Base-by-base conservation (phyloP, 92 coral and sea anemone genomes). In the Parazoanthus swiftii region DNA sequence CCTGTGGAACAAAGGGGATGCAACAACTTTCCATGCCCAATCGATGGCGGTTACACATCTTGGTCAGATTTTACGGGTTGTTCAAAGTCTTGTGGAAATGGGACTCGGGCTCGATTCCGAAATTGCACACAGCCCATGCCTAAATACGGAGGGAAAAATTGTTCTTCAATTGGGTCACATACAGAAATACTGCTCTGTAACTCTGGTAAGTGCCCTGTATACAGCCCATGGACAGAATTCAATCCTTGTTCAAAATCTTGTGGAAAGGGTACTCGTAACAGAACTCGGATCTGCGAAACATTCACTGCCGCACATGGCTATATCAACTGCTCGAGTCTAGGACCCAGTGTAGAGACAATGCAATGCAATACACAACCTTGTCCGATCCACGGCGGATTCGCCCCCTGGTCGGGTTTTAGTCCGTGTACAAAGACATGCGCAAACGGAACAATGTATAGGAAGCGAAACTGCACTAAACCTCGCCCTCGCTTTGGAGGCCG, bases 351-450 rank as follows among this genome's bases (percentile, higher is more conserved):
- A 21, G 92, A 90, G 20, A 86, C 35, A 56, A 54, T 50, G 83
- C 56, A 56, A 18, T 94, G 99, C 82, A 92, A 91, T 84, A 43
- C 59, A 10, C 79, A 84, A 4, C 66, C 77, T 13, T 96, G 98
- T 85, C 98, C 96, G 50, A 88, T 93, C 16, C 89, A 96, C 85
- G 99, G 97, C 9, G 93, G 91, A 3, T 97, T 92, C 66, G 63
- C 98, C 0, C 59, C 85, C 5, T 97, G 99, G 99, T 93, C 98
- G 74, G 68, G 14, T 18, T 97, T 95, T 88, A 93, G 93, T 77
- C 76, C 88, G 37, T 97, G 99, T 65, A 91, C 93, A 15, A 88
- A 79, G 76, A 74, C 94, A 8, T 97, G 99, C 74, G 95, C 89
- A 5, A 80, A 85, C 77, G 99, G 99, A 6, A 92, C 89, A 77